A percentile compares a stretch with the other conserved stretches of the same genome.
phyloP scores from a whole-genome alignment of 2,888 invertebrate species.

The Leptura quadrifasciata region DNA sequence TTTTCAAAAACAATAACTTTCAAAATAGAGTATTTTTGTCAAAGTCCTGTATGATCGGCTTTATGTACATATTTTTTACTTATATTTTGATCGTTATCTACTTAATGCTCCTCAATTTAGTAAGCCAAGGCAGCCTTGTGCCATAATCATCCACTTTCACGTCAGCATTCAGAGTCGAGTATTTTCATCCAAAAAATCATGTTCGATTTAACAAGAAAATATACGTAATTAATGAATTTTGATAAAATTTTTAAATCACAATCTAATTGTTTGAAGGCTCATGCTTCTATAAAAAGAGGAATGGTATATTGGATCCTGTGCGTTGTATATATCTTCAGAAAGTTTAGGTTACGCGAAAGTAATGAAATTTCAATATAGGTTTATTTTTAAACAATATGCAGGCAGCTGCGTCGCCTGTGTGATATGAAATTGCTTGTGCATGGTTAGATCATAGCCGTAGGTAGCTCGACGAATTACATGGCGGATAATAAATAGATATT shows the following conservation, averaged over 20 bases:
- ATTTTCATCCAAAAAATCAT: too few species aligned
- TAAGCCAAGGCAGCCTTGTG: too few species aligned
- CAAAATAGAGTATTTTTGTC: too few species aligned
- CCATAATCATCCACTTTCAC: too few species aligned
- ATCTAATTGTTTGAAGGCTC: neutral
- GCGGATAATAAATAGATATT: too few species aligned
- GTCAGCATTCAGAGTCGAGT: too few species aligned
- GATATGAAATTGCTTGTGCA: slow-evolving; percentile 9
- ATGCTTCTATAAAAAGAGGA: neutral
- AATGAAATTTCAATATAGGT: slow-evolving; percentile 29
- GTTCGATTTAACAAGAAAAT: too few species aligned
- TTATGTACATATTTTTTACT: too few species aligned
- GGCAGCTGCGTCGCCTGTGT: slow-evolving; percentile 5
- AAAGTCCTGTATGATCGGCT: too few species aligned
- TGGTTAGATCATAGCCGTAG: neutral
- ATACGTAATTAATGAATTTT: neutral
- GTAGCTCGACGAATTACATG: neutral
- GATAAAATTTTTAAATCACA: neutral
- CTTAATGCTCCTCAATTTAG: too few species aligned
- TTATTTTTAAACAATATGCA: slow-evolving; percentile 32
- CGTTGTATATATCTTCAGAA: neutral
- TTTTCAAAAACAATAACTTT: too few species aligned
- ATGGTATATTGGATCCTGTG: neutral
- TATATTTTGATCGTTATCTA: too few species aligned
- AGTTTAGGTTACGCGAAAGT: slow-evolving; percentile 12